These are phyloP conservation scores for Podarcis cretensis DNA, from an alignment of 2,113 vertebrate species.

Conservation along the genomic window DNA sequence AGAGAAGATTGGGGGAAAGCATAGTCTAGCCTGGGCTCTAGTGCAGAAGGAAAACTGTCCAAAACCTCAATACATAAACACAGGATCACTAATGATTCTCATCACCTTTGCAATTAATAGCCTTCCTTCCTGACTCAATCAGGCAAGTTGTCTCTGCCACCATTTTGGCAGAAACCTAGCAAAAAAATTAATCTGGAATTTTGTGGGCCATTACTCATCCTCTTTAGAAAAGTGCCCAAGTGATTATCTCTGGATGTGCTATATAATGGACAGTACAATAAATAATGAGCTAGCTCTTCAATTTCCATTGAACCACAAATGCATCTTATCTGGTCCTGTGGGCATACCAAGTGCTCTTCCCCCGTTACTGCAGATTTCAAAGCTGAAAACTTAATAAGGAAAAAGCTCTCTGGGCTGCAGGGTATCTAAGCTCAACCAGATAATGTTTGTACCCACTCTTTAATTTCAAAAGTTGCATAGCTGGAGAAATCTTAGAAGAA, in stretches of 20 bases:
- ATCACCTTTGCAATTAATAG: slow-evolving; percentile 1
- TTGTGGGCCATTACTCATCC: neutral
- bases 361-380: neutral
- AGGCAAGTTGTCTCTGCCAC: neutral
- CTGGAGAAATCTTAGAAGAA: neutral
- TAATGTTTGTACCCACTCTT: neutral
- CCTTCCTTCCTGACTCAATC: neutral
- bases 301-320: neutral
- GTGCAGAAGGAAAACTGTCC: neutral
- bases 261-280: slow-evolving; percentile 6
- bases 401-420: neutral
- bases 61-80: neutral
- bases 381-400: neutral
- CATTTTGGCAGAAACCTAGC: neutral
- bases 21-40: neutral
- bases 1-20: neutral
- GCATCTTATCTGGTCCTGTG: neutral
- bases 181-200: neutral
- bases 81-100: neutral
- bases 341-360: neutral
- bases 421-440: neutral
- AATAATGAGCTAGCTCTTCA: neutral
- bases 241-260: neutral
- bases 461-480: neutral
- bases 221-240: neutral